A percentile compares a stretch with the other conserved stretches of the same genome.
Evolutionary conservation across 1,140 invertebrate species (phyloP).

Genomic region (Neodiprion fabricii): DNA sequence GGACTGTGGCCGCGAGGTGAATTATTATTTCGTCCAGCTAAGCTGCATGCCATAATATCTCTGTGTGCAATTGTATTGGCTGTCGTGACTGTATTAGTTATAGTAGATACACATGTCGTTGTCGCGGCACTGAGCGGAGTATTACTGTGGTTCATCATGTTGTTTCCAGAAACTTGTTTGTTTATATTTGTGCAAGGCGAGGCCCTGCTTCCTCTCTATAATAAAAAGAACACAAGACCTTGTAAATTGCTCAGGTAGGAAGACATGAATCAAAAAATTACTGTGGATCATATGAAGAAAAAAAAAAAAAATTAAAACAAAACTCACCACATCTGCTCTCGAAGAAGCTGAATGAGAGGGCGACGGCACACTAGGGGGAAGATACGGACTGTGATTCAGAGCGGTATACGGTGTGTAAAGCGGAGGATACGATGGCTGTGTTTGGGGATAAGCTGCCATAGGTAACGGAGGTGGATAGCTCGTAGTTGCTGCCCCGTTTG

Average conservation of each 20-base stretch:
- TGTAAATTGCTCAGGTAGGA: not conserved
- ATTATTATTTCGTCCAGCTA: conserved; percentile 63
- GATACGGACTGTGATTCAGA: conserved; percentile 69
- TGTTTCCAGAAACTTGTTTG: conserved; percentile 52
- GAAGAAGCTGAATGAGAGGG: conserved; percentile 70
- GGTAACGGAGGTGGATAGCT: conserved; percentile 58
- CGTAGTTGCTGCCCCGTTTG: conserved; percentile 60
- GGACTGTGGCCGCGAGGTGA: conserved; percentile 80
- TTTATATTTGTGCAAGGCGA: conserved; percentile 57
- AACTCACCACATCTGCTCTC: conserved; percentile 66
- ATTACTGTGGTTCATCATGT: conserved; percentile 50
- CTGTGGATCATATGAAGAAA: not conserved
- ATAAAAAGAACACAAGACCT: conserved; percentile 26
- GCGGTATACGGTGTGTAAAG: conserved; percentile 77
- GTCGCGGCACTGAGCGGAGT: conserved; percentile 56
- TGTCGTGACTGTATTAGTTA: conserved; percentile 60
- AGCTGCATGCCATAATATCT: conserved; percentile 59
- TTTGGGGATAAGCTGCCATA: conserved; percentile 66
- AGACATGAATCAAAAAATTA: not conserved
- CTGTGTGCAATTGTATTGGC: conserved; percentile 60
- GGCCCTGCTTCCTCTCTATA: conserved; percentile 55
- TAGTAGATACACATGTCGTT: conserved; percentile 57
- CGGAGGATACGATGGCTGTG: conserved; percentile 70
- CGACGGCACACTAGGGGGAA: conserved; percentile 67
- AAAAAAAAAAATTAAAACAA: conserved; percentile 13